Conservation (phyloP, 2,113 vertebrate species). For the Alligator sinensis region DNA sequence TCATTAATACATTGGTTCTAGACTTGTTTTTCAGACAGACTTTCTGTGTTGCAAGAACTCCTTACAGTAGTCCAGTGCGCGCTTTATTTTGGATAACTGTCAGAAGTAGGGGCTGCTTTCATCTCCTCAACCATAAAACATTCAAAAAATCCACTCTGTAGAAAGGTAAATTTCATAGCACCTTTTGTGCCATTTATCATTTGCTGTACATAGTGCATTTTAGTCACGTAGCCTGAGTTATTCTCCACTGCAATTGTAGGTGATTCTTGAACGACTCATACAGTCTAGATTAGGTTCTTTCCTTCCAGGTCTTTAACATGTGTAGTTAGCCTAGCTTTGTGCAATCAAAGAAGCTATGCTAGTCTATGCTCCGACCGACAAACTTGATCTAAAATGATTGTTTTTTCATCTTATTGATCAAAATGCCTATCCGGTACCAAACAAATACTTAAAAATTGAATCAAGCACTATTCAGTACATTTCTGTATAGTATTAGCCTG, state of each 20-base stretch:
- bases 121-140: neutral
- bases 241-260: neutral
- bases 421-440: neutral
- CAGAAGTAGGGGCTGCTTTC: neutral
- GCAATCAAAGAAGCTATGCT: neutral
- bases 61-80: neutral
- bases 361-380: neutral
- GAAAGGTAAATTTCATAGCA: too few species aligned
- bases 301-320: neutral
- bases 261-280: neutral
- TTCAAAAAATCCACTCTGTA: too few species aligned
- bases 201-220: conserved; percentile 35
- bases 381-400: neutral
- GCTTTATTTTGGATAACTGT: neutral
- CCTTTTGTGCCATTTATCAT: neutral
- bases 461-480: neutral
- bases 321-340: neutral
- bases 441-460: neutral
- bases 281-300: neutral
- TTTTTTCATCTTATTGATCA: neutral
- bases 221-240: neutral
- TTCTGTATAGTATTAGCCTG: neutral
- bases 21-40: neutral
- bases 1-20: neutral
- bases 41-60: neutral